Evolutionary conservation across 2,113 vertebrate genomes (phyloP).

Genomic region (Prolemur simus): DNA sequence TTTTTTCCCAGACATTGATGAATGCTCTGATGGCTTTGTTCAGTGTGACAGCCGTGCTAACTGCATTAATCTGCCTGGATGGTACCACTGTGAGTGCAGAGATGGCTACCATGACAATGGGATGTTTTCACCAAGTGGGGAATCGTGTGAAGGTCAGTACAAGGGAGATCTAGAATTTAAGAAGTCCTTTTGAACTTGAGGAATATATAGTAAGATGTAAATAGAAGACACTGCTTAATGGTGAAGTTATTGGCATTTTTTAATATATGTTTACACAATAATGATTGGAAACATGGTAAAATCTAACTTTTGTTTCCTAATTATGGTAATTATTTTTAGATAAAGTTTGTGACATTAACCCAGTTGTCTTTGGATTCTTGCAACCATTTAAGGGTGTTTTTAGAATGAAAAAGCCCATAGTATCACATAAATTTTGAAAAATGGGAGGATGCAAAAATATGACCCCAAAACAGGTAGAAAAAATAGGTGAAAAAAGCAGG

Average conservation of each 20-base stretch:
- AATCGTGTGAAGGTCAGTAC: constrained; percentile 96
- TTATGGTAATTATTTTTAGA: not conserved
- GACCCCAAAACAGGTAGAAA: not conserved
- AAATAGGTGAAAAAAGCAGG: not conserved
- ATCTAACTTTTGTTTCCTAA: not conserved
- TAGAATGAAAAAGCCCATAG: not conserved
- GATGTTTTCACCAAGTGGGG: constrained; percentile 94
- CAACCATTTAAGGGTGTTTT: not conserved
- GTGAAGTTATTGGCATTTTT: not conserved
- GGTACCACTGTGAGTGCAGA: constrained; percentile 99
- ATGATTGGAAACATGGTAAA: not conserved
- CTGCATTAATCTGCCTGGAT: constrained; percentile 98
- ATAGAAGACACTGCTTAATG: not conserved
- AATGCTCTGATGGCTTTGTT: constrained; percentile 96
- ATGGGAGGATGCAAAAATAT: not conserved
- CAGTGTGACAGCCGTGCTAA: constrained; percentile 96
- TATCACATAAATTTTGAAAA: not conserved
- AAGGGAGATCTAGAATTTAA: not conserved
- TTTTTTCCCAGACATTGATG: constrained; percentile 92
- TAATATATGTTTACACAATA: not conserved
- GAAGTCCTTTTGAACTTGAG: not conserved
- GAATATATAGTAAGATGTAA: not conserved
- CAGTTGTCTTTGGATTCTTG: not conserved
- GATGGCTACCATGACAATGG: constrained; percentile 99
- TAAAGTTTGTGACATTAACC: not conserved